Base-by-base conservation (phyloP, 1,140 invertebrate genomes). In the Formica exsecta region DNA sequence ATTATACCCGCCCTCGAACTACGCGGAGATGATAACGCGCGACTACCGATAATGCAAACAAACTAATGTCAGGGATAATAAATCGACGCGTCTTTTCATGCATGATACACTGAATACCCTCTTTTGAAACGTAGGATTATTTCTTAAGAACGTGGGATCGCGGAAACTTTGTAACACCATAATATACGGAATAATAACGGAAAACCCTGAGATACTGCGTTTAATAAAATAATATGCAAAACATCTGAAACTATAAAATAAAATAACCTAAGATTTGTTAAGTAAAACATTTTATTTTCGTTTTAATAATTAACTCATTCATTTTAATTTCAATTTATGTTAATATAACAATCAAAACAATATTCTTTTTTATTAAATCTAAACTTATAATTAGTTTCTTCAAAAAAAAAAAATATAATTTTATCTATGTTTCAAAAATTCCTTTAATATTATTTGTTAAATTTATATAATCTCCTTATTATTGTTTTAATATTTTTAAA, bases 1-100 rank as follows among this genome's bases (percentile, higher is more conserved):
- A 85, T 9, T 11, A 87, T 90, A 85, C 89, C 73, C 87, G 59
- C 66, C 64, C 75, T 73, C 41, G 36, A 84, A 38, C 57, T 13
- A 59, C n/a, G 44, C 79, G 71, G 73, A 65, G 1, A 29, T 29
- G 65, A 66, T 79, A 89, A 89, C 81, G 62, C 51, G 25, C 64
- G 25, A 44, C n/a, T 65, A 16, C n/a, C 61, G 38, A 22, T 74
- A 68, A 79, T 54, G 5, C 9, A 44, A 51, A n/a, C 13, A 11
- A 38, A 19, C n/a, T 79, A 29, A 51, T 19, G 29, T 51, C 44
- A 36, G 44, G 38, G 48, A 22, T n/a, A 54, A 68, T 13, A 65
- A 62, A 64, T 77, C 29, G 19, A 65, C 11, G 5, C 11, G 5
- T 44, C 36, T 62, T n/a, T 13, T n/a, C 74, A 29, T 16, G 57